A percentile compares a stretch with the other conserved stretches of the same genome.
These are phyloP conservation scores for Delia radicum DNA, from an alignment of 1,140 invertebrate species.

Conservation along the genomic window DNA sequence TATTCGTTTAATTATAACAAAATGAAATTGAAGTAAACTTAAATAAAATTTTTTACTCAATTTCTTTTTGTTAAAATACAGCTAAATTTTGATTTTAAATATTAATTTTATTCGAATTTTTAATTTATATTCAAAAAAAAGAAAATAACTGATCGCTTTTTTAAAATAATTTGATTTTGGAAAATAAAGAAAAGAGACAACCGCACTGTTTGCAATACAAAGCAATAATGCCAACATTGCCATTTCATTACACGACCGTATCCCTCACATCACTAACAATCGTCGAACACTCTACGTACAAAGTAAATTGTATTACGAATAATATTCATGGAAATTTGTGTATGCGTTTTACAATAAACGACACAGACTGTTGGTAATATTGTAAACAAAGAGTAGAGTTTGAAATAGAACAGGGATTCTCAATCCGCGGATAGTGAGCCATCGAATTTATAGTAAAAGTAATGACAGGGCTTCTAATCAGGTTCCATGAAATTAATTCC, in stretches of 20 bases:
- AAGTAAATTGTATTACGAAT: too few relatives aligned
- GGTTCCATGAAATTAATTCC: too few relatives aligned
- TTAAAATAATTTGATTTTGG: background rate
- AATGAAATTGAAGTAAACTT: conserved; percentile 5
- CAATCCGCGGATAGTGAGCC: too few relatives aligned
- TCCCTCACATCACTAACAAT: background rate
- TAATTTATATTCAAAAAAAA: background rate
- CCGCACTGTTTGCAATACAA: conserved; percentile 51
- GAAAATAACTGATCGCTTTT: background rate
- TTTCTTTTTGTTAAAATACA: background rate
- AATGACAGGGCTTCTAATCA: too few relatives aligned
- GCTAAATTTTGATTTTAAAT: background rate
- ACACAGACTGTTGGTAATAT: too few relatives aligned
- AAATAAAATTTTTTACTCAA: conserved; percentile 18
- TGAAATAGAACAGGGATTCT: too few relatives aligned
- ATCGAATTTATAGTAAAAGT: too few relatives aligned
- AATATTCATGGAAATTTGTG: too few relatives aligned
- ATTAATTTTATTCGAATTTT: too few relatives aligned
- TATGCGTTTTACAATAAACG: too few relatives aligned
- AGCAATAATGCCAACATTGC: conserved; percentile 50
- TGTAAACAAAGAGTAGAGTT: too few relatives aligned
- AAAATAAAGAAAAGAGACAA: conserved; percentile 36
- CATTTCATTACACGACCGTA: conserved; percentile 26
- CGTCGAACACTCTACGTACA: too few relatives aligned
- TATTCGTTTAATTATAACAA: background rate